Evolutionary conservation across 2,888 invertebrate genomes (phyloP).

Genomic region (Drosophila seclusa): DNA sequence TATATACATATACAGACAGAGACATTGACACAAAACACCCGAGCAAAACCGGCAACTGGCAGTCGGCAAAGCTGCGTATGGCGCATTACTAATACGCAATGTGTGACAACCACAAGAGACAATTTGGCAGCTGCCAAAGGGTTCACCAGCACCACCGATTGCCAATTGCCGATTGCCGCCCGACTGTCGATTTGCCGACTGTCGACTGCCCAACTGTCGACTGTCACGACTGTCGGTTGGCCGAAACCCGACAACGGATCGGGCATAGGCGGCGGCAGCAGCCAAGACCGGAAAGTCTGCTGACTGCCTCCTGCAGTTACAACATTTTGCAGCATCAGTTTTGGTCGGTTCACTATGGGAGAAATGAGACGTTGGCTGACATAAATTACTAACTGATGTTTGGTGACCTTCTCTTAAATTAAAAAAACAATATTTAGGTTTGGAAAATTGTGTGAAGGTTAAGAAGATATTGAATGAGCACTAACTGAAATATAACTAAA

Average conservation of each 20-base stretch:
- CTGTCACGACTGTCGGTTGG: constrained; percentile 19
- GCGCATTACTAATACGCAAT: constrained; percentile 81
- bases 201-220: constrained; percentile 21
- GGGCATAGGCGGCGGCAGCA: constrained; percentile 6
- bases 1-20: constrained; percentile 10
- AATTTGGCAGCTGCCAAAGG: constrained; percentile 81
- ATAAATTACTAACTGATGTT: neutral
- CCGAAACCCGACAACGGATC: neutral
- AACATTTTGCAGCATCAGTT: constrained; percentile 66
- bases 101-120: constrained; percentile 81
- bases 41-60: constrained; percentile 32
- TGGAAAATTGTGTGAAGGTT: neutral
- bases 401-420: neutral
- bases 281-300: constrained; percentile 29
- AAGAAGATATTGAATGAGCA: neutral
- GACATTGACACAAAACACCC: constrained; percentile 64
- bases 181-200: constrained; percentile 35
- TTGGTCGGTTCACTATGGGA: constrained; percentile 7
- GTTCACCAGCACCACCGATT: constrained; percentile 41
- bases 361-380: neutral
- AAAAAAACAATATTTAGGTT: neutral
- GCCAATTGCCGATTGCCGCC: constrained; percentile 36
- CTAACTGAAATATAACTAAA: neutral
- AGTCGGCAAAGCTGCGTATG: constrained; percentile 66
- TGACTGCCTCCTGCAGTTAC: constrained; percentile 71